These are phyloP conservation scores for Marronus borbonicus DNA, from an alignment of 2,888 invertebrate genomes.

Conservation along the genomic window DNA sequence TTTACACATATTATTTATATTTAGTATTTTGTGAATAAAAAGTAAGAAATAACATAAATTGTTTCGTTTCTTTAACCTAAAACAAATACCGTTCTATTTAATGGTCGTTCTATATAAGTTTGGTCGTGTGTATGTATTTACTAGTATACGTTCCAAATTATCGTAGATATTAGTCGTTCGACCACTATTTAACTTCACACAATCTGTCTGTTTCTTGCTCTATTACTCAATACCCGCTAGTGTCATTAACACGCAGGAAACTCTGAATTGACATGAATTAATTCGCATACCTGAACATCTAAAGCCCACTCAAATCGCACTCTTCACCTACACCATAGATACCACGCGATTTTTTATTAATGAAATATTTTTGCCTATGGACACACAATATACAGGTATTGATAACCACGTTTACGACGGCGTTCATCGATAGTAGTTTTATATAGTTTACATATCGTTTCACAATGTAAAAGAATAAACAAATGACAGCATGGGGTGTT, in stretches of 20 bases:
- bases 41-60: no score
- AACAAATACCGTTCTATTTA: no score
- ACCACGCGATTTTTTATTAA: slow-evolving; percentile 20
- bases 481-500: neutral
- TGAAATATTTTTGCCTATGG: slow-evolving; percentile 6
- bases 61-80: no score
- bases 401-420: slow-evolving; percentile 6
- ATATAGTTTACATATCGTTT: slow-evolving; percentile 4
- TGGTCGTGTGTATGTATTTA: no score
- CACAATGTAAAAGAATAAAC: neutral
- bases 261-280: slow-evolving; percentile 12
- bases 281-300: neutral
- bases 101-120: no score
- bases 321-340: slow-evolving; percentile 23
- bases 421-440: neutral
- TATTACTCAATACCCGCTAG: neutral
- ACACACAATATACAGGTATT: neutral
- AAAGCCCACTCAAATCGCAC: slow-evolving; percentile 9
- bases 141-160: no score
- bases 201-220: neutral
- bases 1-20: no score
- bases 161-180: neutral
- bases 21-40: no score
- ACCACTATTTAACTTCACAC: neutral
- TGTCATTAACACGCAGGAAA: slow-evolving; percentile 6